phyloP scores from a whole-genome alignment of 2,888 invertebrate species.

The Eilema sororculum region DNA sequence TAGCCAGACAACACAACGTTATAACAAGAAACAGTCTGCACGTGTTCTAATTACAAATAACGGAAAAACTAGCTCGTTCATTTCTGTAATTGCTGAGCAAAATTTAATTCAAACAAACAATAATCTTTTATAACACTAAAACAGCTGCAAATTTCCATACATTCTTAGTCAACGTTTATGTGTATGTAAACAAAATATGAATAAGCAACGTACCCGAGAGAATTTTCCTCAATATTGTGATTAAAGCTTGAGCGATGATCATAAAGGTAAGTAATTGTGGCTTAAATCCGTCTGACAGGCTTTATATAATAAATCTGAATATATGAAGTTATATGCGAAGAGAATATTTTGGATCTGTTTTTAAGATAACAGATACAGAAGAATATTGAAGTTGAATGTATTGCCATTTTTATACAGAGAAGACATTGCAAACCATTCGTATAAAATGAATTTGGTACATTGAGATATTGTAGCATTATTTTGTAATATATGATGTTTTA shows the following conservation, averaged over 20 bases:
- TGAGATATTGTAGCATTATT: too few species aligned
- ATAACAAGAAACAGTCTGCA: not conserved
- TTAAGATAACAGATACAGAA: too few species aligned
- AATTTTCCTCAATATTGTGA: not conserved
- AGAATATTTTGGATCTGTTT: not conserved
- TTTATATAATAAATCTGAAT: not conserved
- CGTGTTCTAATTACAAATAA: not conserved
- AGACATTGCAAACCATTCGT: too few species aligned
- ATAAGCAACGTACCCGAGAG: not conserved
- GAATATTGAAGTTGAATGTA: too few species aligned
- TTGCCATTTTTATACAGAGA: too few species aligned
- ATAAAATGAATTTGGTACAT: too few species aligned
- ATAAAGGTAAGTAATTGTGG: conserved; percentile 1
- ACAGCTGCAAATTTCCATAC: not conserved
- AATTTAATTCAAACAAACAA: not conserved
- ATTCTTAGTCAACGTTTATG: not conserved
- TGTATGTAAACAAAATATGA: not conserved
- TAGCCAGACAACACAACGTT: not conserved
- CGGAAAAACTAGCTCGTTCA: not conserved
- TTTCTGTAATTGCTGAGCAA: not conserved
- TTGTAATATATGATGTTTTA: too few species aligned
- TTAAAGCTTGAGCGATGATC: not conserved
- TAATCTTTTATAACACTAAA: not conserved
- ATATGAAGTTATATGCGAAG: not conserved
- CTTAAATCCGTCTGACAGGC: not conserved